Evolutionary conservation across 2,888 invertebrate genomes (phyloP), one percentile per base, ranked within the genome.

Genomic region (Dryococelus australis): DNA sequence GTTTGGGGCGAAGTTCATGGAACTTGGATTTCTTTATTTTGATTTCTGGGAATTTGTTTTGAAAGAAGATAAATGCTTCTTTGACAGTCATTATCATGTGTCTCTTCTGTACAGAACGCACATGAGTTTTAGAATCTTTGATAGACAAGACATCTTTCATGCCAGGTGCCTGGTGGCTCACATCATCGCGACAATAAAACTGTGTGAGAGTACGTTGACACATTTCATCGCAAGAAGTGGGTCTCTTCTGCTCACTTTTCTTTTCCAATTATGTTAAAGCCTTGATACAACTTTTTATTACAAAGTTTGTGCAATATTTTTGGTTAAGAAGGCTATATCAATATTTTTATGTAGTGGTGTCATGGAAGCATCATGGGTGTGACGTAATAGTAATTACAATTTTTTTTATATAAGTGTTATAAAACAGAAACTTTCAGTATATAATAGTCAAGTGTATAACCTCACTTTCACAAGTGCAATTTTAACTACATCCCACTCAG

Each of bases 161-260:
- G 43, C n/a, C n/a, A n/a, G n/a, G n/a, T n/a, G n/a, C 83, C 83
- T 43, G 83, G 83, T 43, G 83, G 13, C 83, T 83, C 27, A 83
- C 83, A 83, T 83, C 83, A 20, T 83, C 83, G 16, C 83, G 83
- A 27, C 28, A 83, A 43, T 83, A 83, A 83, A 83, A 83, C 83
- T n/a, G n/a, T 27, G 20, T 27, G 1, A 83, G 13, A 28, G 43
- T 27, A 43, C 20, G 83, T 20, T 83, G 83, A 83, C 65, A 43
- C 8, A 16, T 83, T 83, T 83, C 43, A 83, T 83, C 8, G 16
- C 28, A 83, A 9, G 28, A 83, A 43, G 83, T 83, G 83, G 9
- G 2, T 83, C 43, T 28, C 43, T 83, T 83, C 1, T 83, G 83
- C 83, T 83, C 43, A 83, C 43, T 83, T 83, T 83, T 83, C 26